Percentiles rank a stretch among this genome's conserved stretches.
Conservation (phyloP, 2,797 vertebrate species). For the Hyperoplus immaculatus region DNA sequence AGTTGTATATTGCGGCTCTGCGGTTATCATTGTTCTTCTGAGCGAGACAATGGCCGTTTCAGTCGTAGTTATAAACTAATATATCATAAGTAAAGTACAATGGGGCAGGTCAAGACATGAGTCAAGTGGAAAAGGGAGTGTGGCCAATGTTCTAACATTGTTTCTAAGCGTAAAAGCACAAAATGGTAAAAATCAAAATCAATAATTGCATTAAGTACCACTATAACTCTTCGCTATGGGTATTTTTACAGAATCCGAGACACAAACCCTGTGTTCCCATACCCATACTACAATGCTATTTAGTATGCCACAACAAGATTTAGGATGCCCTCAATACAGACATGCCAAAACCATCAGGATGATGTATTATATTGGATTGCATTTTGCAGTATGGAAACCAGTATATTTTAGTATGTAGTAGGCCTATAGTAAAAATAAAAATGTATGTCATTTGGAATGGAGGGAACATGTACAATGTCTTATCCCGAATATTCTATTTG, state of each 20-base stretch:
- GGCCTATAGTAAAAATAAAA: no score
- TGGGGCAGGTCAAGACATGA: conserved; percentile 24
- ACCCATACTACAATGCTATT: no score
- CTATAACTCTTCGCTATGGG: neutral
- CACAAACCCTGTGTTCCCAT: no score
- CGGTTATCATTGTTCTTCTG: conserved; percentile 67
- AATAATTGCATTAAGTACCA: neutral
- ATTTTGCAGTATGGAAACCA: no score
- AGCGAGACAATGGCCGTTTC: conserved; percentile 56
- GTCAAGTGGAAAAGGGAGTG: conserved; percentile 33
- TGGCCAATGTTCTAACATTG: conserved; percentile 6
- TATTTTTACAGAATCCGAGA: neutral
- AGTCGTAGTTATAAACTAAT: conserved; percentile 60
- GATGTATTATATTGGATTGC: no score
- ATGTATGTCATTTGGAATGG: no score
- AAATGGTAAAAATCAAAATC: neutral
- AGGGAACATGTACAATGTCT: no score
- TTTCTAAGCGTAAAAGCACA: neutral
- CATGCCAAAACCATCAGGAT: no score
- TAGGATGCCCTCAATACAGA: no score
- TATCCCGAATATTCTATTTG: no score
- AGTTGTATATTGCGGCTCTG: conserved; percentile 54
- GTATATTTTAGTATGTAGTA: no score
- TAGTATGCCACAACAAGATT: no score
- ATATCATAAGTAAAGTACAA: conserved; percentile 47